Conservation (phyloP, 2,888 invertebrate species). For the Tetramorium bicarinatum region DNA sequence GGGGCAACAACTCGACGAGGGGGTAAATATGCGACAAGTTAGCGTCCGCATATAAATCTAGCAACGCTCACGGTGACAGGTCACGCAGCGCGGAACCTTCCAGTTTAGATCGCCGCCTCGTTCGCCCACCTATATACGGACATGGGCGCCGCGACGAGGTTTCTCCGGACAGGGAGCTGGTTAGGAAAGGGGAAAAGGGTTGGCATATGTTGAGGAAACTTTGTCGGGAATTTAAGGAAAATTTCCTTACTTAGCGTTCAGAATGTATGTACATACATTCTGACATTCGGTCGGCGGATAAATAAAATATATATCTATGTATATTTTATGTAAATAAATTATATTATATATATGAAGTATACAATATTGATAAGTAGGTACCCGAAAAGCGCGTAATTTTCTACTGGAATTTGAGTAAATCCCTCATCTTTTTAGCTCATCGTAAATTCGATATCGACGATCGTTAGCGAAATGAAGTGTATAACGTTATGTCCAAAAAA, state of each 20-base stretch:
- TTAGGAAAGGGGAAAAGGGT: constrained; percentile 24
- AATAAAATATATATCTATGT: neutral
- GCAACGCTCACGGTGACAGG: constrained; percentile 85
- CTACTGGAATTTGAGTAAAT: constrained; percentile 6
- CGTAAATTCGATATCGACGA: neutral
- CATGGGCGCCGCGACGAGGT: constrained; percentile 38
- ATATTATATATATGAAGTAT: constrained; percentile 21
- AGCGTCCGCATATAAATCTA: constrained; percentile 86
- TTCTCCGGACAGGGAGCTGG: constrained; percentile 1
- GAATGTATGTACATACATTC: too few species aligned
- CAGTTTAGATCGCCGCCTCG: constrained; percentile 76
- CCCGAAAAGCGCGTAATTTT: constrained; percentile 24
- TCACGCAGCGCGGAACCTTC: constrained; percentile 83
- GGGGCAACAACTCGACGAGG: constrained; percentile 63
- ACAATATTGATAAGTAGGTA: constrained; percentile 29
- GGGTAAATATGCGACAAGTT: constrained; percentile 86
- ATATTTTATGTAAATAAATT: constrained; percentile 22
- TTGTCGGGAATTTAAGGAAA: neutral
- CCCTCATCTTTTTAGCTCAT: neutral
- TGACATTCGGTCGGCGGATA: neutral
- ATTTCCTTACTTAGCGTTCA: neutral
- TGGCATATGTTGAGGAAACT: neutral
- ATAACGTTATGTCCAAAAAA: neutral
- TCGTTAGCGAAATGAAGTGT: neutral
- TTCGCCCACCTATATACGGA: constrained; percentile 52